Conservation (phyloP, 2,888 invertebrate genomes). For the Camponotus fellah region DNA sequence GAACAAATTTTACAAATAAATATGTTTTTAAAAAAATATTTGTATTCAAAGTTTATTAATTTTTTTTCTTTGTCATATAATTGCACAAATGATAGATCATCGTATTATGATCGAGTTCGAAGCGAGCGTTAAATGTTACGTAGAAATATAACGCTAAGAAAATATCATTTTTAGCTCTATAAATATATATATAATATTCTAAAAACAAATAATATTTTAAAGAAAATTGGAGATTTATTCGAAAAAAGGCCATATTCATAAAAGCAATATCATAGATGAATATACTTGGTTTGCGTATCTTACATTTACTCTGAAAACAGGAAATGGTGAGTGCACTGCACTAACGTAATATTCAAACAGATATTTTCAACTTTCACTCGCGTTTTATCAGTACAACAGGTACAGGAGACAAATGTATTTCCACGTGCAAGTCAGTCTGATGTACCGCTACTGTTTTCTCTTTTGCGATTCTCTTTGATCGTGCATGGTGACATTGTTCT, state of each 20-base stretch:
- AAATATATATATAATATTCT: no score
- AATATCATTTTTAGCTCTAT: neutral
- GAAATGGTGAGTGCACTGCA: conserved; percentile 12
- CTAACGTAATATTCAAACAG: conserved; percentile 34
- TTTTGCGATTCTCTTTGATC: conserved; percentile 54
- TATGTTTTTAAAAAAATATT: neutral
- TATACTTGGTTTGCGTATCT: conserved; percentile 38
- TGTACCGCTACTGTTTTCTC: conserved; percentile 41
- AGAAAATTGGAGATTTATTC: conserved; percentile 13
- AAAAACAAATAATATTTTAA: neutral
- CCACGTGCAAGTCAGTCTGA: conserved; percentile 22
- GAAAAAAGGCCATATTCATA: neutral
- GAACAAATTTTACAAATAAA: neutral
- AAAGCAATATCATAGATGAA: neutral
- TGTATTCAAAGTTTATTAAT: neutral
- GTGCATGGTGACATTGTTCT: conserved; percentile 54
- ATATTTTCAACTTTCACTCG: conserved; percentile 42
- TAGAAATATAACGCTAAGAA: neutral
- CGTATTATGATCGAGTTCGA: neutral
- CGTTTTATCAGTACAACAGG: conserved; percentile 42
- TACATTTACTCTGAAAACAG: conserved; percentile 18
- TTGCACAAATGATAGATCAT: neutral
- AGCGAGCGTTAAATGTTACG: neutral
- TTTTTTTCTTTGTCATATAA: neutral
- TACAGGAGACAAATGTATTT: conserved; percentile 32